Conservation (phyloP, 2,888 invertebrate species). For the Adela reaumurella region DNA sequence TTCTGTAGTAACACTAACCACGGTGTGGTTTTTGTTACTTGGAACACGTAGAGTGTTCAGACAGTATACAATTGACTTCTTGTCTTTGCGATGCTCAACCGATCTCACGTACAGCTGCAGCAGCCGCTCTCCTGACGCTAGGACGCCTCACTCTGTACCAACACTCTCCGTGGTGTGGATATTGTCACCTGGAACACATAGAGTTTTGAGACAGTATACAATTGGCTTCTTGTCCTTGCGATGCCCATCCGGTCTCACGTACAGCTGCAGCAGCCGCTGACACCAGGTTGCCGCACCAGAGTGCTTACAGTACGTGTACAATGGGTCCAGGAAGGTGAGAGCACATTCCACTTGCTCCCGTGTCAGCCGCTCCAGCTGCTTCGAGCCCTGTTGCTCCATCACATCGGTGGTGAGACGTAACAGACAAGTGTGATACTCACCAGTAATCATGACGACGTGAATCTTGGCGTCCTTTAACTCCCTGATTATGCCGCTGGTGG, state of each 20-base stretch:
- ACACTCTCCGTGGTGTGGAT: too few relatives aligned
- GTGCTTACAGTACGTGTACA: too few relatives aligned
- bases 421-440: too few relatives aligned
- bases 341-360: slow-evolving; percentile 78
- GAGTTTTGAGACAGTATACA: slow-evolving; percentile 31
- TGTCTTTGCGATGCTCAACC: too few relatives aligned
- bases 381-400: slow-evolving; percentile 64
- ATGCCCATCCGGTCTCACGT: slow-evolving; percentile 14
- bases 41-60: too few relatives aligned
- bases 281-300: slow-evolving; percentile 88
- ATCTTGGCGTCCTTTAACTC: slow-evolving; percentile 82
- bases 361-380: slow-evolving; percentile 70
- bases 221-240: slow-evolving; percentile 14
- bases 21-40: slow-evolving; percentile 87
- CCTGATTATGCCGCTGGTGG: slow-evolving; percentile 78
- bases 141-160: too few relatives aligned
- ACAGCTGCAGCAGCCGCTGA: slow-evolving; percentile 42
- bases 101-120: too few relatives aligned
- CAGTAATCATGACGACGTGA: slow-evolving; percentile 95
- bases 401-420: slow-evolving; percentile 76
- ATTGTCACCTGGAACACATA: too few relatives aligned
- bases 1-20: slow-evolving; percentile 87
- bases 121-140: too few relatives aligned
- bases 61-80: too few relatives aligned
- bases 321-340: slow-evolving; percentile 76